These are phyloP conservation scores for Tetanocera ferruginea DNA, from an alignment of 2,888 invertebrate species.

Conservation along the genomic window DNA sequence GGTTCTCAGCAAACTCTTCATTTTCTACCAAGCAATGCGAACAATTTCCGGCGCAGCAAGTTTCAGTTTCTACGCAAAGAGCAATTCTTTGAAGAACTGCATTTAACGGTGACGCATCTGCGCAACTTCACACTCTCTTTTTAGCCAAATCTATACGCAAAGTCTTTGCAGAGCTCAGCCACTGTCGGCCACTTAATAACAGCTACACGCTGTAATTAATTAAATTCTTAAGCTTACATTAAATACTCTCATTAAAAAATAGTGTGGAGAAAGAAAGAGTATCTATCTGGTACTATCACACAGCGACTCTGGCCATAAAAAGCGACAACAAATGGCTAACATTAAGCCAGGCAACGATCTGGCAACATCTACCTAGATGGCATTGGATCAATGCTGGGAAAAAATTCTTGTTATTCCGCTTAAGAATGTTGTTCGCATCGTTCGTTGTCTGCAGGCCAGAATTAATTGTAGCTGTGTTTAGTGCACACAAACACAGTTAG, in stretches of 20 bases:
- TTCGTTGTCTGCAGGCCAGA: not conserved
- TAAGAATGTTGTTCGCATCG: constrained; percentile 8
- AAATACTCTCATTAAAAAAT: not conserved
- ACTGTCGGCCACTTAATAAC: not conserved
- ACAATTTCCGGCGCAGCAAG: not conserved
- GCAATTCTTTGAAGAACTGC: not conserved
- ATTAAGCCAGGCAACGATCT: constrained; percentile 9
- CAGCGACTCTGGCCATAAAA: constrained; percentile 6
- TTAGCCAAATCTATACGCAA: no score
- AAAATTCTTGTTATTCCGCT: constrained; percentile 9
- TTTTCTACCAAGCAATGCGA: not conserved
- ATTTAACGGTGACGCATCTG: constrained; percentile 11
- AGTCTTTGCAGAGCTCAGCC: not conserved
- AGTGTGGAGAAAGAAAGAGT: not conserved
- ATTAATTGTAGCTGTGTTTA: not conserved
- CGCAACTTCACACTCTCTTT: not conserved
- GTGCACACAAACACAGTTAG: not conserved
- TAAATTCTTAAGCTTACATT: constrained; percentile 14
- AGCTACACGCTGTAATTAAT: constrained; percentile 14
- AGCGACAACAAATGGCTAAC: constrained; percentile 21
- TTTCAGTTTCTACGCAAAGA: not conserved
- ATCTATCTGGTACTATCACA: constrained; percentile 8
- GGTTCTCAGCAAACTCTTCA: constrained; percentile 4
- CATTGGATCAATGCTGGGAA: constrained; percentile 14
- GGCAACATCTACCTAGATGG: not conserved